Conservation (phyloP, 1,140 invertebrate genomes). For the Meloidogyne floridensis region DNA sequence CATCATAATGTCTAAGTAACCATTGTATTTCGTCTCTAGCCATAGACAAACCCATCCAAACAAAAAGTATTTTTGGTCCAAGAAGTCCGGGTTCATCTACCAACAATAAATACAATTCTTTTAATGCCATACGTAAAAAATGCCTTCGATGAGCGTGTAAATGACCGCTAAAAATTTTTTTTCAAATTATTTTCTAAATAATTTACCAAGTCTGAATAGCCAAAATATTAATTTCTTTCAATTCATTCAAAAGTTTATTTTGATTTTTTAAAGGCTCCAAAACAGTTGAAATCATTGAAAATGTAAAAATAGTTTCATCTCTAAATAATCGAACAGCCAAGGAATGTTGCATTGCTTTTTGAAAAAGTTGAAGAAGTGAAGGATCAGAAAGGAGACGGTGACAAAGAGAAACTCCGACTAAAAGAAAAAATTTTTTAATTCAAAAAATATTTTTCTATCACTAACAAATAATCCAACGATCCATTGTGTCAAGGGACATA, state of each 20-base stretch:
- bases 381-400: constrained; percentile 71
- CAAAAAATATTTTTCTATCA: constrained; percentile 35
- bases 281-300: constrained; percentile 86
- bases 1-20: constrained; percentile 92
- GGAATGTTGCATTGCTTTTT: constrained; percentile 83
- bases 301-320: constrained; percentile 94
- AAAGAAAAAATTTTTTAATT: constrained; percentile 55
- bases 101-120: constrained; percentile 90
- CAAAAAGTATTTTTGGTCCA: constrained; percentile 79
- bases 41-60: constrained; percentile 92
- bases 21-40: constrained; percentile 94
- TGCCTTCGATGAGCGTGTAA: constrained; percentile 83
- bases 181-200: neutral
- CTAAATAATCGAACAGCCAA: constrained; percentile 92
- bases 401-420: constrained; percentile 84
- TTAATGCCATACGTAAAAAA: constrained; percentile 89
- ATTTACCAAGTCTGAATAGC: constrained; percentile 49
- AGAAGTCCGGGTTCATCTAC: constrained; percentile 95
- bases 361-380: constrained; percentile 81
- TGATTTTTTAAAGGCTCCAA: constrained; percentile 91
- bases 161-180: constrained; percentile 34
- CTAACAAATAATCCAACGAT: constrained; percentile 90
- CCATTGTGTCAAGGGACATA: constrained; percentile 88
- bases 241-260: constrained; percentile 49
- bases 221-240: constrained; percentile 52